A percentile compares a stretch with the other conserved stretches of the same genome.
Evolutionary conservation across 2,888 invertebrate genomes (phyloP).

Genomic region (Pandemis cinnamomeana): DNA sequence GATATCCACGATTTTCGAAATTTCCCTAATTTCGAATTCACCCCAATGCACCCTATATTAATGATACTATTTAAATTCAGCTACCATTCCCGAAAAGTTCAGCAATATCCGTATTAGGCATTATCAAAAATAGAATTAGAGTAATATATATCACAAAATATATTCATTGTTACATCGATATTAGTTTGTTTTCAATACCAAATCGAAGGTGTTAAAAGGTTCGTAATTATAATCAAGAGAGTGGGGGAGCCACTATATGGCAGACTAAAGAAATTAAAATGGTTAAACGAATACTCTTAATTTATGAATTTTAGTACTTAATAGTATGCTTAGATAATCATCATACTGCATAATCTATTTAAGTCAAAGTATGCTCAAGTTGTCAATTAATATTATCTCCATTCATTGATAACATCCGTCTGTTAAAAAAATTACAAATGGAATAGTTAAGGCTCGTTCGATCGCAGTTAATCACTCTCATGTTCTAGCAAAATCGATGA

Average conservation of each 20-base stretch:
- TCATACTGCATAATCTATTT: too few species aligned
- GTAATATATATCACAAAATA: slow-evolving; percentile 84
- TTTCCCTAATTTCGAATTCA: too few species aligned
- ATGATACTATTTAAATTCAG: slow-evolving; percentile 52
- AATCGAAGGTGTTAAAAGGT: slow-evolving; percentile 29
- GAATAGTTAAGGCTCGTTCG: neutral
- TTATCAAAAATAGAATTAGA: slow-evolving; percentile 84
- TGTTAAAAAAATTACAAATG: neutral
- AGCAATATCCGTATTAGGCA: slow-evolving; percentile 78
- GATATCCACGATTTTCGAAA: too few species aligned
- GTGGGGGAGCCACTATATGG: neutral
- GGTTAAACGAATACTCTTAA: too few species aligned
- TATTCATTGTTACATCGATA: slow-evolving; percentile 79
- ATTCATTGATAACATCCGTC: too few species aligned
- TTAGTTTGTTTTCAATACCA: slow-evolving; percentile 78
- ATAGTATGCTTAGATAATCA: neutral
- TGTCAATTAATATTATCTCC: too few species aligned
- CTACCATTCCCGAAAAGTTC: slow-evolving; percentile 75
- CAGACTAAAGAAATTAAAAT: neutral
- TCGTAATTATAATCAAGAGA: neutral
- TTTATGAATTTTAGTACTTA: neutral
- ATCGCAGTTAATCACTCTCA: neutral
- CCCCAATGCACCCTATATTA: slow-evolving; percentile 7
- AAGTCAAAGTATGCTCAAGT: too few species aligned
- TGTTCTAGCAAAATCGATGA: neutral